Evolutionary conservation across 1,140 invertebrate species (phyloP).

Genomic region (Formica selysi): DNA sequence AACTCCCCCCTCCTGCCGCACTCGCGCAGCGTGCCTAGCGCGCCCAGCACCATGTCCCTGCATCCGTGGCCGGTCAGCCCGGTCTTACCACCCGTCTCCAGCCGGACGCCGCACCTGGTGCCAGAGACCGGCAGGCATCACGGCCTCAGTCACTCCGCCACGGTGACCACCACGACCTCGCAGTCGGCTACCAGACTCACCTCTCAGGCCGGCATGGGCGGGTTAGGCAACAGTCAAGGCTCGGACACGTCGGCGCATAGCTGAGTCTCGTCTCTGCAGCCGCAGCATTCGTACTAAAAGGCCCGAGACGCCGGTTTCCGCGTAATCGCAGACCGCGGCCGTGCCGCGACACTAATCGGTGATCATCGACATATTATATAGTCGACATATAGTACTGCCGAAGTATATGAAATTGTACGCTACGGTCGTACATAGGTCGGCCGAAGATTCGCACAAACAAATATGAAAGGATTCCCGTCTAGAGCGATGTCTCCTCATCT

Average conservation of each 20-base stretch:
- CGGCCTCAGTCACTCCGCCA: slow-evolving; percentile 82
- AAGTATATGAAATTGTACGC: background rate
- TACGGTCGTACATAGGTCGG: background rate
- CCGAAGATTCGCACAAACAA: slow-evolving; percentile 44
- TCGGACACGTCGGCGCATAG: slow-evolving; percentile 84
- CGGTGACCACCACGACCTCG: slow-evolving; percentile 83
- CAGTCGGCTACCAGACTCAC: slow-evolving; percentile 81
- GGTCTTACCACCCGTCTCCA: slow-evolving; percentile 90
- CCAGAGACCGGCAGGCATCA: slow-evolving; percentile 88
- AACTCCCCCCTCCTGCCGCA: slow-evolving; percentile 88
- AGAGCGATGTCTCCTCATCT: slow-evolving; percentile 2
- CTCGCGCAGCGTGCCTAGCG: slow-evolving; percentile 87
- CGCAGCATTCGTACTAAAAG: slow-evolving; percentile 85
- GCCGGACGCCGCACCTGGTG: slow-evolving; percentile 90
- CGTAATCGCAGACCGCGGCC: slow-evolving; percentile 8
- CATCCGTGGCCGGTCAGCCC: slow-evolving; percentile 92
- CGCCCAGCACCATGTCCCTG: slow-evolving; percentile 84
- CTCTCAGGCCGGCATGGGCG: slow-evolving; percentile 83
- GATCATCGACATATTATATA: background rate
- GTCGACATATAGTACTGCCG: slow-evolving; percentile 20
- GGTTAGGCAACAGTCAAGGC: slow-evolving; percentile 83
- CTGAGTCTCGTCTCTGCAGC: slow-evolving; percentile 86
- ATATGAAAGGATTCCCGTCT: slow-evolving; percentile 10
- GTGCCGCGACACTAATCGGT: background rate
- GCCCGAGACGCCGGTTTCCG: slow-evolving; percentile 25